Evolutionary conservation across 1,140 invertebrate genomes (phyloP).

Genomic region (Drosophila nigromelanica): DNA sequence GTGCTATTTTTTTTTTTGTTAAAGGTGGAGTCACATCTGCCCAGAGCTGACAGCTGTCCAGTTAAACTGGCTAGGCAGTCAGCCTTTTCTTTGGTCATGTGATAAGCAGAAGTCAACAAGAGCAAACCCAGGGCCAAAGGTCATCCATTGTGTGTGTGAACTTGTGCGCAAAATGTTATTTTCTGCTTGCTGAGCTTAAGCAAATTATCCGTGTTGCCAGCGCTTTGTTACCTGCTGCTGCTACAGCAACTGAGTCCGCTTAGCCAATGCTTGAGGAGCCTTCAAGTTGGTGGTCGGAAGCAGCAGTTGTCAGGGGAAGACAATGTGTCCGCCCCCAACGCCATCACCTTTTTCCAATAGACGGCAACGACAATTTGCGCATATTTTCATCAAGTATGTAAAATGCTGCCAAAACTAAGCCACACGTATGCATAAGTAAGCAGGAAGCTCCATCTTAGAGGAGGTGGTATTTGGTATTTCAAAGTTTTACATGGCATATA

Average conservation of each 20-base stretch:
- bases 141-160: constrained; percentile 65
- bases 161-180: constrained; percentile 78
- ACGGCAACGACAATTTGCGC: constrained; percentile 61
- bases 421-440: constrained; percentile 79
- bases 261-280: constrained; percentile 2
- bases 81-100: constrained; percentile 50
- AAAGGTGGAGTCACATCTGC: constrained; percentile 43
- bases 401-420: constrained; percentile 57
- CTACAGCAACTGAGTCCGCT: constrained; percentile 4
- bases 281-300: background rate
- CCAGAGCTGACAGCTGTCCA: constrained; percentile 53
- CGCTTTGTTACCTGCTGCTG: constrained; percentile 42
- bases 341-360: constrained; percentile 48
- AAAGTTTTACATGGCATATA: constrained; percentile 57
- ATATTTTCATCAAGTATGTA: constrained; percentile 65
- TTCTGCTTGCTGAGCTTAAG: constrained; percentile 76
- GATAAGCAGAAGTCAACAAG: constrained; percentile 54
- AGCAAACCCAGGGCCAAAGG: constrained; percentile 25
- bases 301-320: background rate
- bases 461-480: constrained; percentile 41
- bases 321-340: background rate
- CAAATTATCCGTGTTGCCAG: constrained; percentile 69
- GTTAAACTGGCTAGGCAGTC: constrained; percentile 17
- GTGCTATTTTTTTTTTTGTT: constrained; percentile 51
- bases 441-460: constrained; percentile 25